Percentiles rank a stretch among this genome's conserved stretches.
Conservation (phyloP, 2,797 vertebrate species). For the Bryconaethiops microstoma region DNA sequence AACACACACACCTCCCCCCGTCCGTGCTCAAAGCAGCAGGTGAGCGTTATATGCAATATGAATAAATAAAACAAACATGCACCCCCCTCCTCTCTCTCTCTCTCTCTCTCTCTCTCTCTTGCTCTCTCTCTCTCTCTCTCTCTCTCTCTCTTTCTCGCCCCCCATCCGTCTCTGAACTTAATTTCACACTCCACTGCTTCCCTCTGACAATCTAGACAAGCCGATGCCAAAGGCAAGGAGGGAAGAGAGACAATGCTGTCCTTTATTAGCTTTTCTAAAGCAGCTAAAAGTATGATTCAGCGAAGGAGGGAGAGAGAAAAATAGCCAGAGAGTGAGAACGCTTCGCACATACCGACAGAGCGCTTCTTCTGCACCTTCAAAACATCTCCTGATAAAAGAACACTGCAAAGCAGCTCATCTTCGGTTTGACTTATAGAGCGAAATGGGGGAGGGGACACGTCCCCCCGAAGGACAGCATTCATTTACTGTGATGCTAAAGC, state of each 20-base stretch:
- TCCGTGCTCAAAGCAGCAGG: constrained; percentile 7
- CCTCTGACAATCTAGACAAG: constrained; percentile 82
- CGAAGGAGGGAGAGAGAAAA: background rate
- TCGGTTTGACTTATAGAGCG: no score
- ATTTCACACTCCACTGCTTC: constrained; percentile 81
- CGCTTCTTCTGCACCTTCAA: background rate
- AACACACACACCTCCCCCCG: background rate
- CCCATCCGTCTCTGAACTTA: constrained; percentile 79
- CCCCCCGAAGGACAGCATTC: no score
- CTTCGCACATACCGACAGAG: background rate
- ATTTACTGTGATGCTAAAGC: no score
- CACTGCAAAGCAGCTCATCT: no score
- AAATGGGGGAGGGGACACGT: no score
- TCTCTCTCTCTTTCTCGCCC: constrained; percentile 35
- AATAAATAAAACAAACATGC: constrained; percentile 57
- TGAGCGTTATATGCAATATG: constrained; percentile 46
- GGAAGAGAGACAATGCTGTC: constrained; percentile 77
- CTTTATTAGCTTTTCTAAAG: constrained; percentile 65
- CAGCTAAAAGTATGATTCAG: constrained; percentile 27
- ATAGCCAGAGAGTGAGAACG: background rate
- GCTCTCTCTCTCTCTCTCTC: background rate
- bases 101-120: background rate
- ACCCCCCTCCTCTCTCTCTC: constrained; percentile 22
- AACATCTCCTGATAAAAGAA: background rate
- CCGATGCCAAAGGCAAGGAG: constrained; percentile 76